Evolutionary conservation across 2,797 vertebrate genomes (phyloP).

Genomic region (Lacerta agilis): DNA sequence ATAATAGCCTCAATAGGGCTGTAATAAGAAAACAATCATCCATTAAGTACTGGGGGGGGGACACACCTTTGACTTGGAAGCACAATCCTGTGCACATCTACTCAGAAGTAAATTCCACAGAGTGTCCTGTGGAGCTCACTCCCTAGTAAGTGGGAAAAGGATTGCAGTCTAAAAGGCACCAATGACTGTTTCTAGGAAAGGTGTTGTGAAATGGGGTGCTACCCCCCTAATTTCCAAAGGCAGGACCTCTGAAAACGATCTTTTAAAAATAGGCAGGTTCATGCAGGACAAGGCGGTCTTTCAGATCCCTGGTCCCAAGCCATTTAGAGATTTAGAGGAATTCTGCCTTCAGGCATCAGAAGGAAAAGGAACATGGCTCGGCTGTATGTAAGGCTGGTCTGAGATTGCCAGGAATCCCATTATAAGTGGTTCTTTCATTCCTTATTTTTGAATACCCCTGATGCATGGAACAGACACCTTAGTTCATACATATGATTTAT

Average conservation of each 20-base stretch:
- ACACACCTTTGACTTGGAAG: background rate
- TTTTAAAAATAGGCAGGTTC: background rate
- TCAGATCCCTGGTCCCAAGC: background rate
- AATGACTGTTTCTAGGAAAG: background rate
- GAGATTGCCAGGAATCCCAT: background rate
- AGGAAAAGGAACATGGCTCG: background rate
- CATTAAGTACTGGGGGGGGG: background rate
- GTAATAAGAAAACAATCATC: background rate
- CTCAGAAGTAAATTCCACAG: background rate
- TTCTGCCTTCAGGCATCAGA: constrained; percentile 1
- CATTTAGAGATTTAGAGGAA: background rate
- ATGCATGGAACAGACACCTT: background rate
- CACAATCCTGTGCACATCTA: background rate
- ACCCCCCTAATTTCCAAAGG: background rate
- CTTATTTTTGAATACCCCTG: background rate
- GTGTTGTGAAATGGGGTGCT: background rate
- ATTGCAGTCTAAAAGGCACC: background rate
- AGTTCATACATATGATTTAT: background rate
- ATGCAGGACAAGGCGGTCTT: background rate
- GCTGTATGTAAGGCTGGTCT: background rate
- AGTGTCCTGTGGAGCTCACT: background rate
- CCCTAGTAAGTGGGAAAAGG: background rate
- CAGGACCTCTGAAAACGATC: background rate
- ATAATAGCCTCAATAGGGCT: background rate
- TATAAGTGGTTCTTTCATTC: background rate